phyloP scores from a whole-genome alignment of 2,797 vertebrate species.

The Amniataba percoides region DNA sequence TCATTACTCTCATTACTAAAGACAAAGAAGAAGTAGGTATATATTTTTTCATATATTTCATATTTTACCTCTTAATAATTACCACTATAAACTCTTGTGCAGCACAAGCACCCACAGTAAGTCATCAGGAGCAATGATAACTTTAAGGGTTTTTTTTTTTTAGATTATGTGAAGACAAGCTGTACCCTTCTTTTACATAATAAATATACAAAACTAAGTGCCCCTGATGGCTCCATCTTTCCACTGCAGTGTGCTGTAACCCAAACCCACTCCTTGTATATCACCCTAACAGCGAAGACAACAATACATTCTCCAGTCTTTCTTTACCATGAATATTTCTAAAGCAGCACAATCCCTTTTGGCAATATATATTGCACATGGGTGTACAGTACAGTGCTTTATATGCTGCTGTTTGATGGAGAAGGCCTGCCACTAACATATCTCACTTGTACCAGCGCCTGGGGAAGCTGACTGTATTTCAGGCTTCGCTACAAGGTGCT shows the following conservation, averaged over 20 bases:
- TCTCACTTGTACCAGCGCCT: slow-evolving; percentile 69
- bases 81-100: slow-evolving; percentile 7
- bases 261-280: slow-evolving; percentile 19
- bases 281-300: slow-evolving; percentile 30
- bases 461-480: slow-evolving; percentile 67
- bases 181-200: slow-evolving; percentile 17
- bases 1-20: slow-evolving; percentile 5
- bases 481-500: slow-evolving; percentile 63
- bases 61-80: not conserved
- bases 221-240: slow-evolving; percentile 9
- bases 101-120: slow-evolving; percentile 12
- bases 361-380: slow-evolving; percentile 53
- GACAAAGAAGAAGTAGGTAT: not conserved
- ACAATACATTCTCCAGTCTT: slow-evolving; percentile 38
- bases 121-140: slow-evolving; percentile 16
- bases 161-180: slow-evolving; percentile 22
- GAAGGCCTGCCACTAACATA: slow-evolving; percentile 64
- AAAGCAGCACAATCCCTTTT: slow-evolving; percentile 49
- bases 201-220: slow-evolving; percentile 25
- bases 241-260: not conserved
- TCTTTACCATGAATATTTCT: slow-evolving; percentile 50
- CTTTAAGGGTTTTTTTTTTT: slow-evolving; percentile 13
- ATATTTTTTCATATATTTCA: no score
- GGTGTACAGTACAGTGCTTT: slow-evolving; percentile 38
- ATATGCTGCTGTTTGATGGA: slow-evolving; percentile 68